These are phyloP conservation scores for Telmatherina bonti DNA, from an alignment of 2,797 vertebrate genomes.

Conservation along the genomic window DNA sequence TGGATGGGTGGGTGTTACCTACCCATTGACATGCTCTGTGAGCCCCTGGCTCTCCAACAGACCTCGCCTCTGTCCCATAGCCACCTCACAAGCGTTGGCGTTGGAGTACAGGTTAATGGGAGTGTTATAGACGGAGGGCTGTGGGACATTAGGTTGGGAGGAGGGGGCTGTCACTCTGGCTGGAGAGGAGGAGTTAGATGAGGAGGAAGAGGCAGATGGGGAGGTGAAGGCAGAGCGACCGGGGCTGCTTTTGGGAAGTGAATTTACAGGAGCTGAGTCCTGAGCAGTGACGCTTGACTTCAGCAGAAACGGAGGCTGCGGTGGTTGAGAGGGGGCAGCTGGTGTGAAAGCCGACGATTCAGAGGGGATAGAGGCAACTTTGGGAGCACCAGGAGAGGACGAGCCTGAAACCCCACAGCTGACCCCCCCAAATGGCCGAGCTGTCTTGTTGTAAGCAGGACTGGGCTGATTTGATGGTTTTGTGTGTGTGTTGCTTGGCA, in stretches of 20 bases:
- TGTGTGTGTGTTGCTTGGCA: constrained; percentile 82
- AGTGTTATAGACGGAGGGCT: constrained; percentile 88
- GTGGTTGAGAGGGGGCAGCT: constrained; percentile 82
- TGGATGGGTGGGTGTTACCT: constrained; percentile 74
- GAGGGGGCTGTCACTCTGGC: constrained; percentile 84
- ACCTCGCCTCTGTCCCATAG: constrained; percentile 91
- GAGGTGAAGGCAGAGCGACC: constrained; percentile 75
- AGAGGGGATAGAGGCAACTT: constrained; percentile 94
- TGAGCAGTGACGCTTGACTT: constrained; percentile 83
- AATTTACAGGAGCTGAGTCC: constrained; percentile 63
- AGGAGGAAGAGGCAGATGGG: constrained; percentile 77
- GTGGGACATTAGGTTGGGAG: constrained; percentile 86
- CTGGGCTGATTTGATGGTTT: constrained; percentile 76
- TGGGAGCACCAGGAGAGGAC: constrained; percentile 73
- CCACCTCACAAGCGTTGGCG: constrained; percentile 87
- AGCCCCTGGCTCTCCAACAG: constrained; percentile 88
- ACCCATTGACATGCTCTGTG: constrained; percentile 92
- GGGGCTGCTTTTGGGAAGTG: constrained; percentile 60
- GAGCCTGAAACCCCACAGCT: constrained; percentile 37
- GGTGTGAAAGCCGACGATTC: constrained; percentile 95
- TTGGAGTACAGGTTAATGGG: constrained; percentile 87
- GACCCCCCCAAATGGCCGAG: constrained; percentile 90
- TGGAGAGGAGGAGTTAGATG: constrained; percentile 82
- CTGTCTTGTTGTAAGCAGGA: constrained; percentile 93
- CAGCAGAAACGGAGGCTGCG: constrained; percentile 87